Conservation (phyloP, 2,888 invertebrate genomes). For the Ommatoiulus sabulosus region DNA sequence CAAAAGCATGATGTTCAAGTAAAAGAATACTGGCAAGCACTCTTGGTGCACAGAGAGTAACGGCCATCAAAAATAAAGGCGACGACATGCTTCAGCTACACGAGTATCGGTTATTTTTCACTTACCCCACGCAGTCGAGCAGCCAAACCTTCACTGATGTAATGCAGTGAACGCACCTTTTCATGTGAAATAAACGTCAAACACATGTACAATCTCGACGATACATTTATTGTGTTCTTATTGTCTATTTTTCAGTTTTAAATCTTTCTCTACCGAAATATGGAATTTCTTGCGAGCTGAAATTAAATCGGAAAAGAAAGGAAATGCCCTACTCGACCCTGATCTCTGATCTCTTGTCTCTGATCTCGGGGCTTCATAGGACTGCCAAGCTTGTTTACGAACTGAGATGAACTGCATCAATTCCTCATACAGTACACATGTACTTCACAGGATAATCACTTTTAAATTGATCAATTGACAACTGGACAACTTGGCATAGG, state of each 20-base stretch:
- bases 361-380: no score
- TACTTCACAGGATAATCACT: no score
- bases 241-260: background rate
- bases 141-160: background rate
- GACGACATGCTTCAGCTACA: background rate
- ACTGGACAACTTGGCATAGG: no score
- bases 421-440: no score
- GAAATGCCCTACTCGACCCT: no score
- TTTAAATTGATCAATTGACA: no score
- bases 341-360: no score
- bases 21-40: background rate
- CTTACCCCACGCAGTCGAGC: background rate
- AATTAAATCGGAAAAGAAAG: no score
- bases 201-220: background rate
- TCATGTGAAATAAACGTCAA: background rate
- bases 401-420: no score
- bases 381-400: no score
- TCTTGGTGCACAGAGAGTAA: background rate
- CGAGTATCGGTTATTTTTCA: background rate
- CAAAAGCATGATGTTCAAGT: background rate
- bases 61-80: background rate
- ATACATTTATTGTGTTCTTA: background rate
- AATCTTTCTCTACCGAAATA: no score
- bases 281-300: no score
- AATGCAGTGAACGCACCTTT: background rate